Conservation (phyloP, 2,888 invertebrate genomes). For the Augiades crinisus region DNA sequence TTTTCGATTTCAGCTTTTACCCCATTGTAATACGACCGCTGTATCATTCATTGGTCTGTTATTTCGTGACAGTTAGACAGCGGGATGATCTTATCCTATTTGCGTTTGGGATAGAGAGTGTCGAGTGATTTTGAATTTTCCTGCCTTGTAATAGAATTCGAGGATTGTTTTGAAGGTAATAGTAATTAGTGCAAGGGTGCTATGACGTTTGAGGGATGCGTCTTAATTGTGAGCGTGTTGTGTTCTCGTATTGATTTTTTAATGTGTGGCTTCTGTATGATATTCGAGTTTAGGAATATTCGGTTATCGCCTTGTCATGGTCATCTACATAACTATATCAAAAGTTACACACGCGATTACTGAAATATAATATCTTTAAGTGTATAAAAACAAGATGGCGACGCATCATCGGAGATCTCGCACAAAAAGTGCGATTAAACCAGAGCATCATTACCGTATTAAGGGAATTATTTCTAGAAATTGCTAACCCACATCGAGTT, state of each 20-base stretch:
- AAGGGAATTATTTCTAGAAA: conserved; percentile 68
- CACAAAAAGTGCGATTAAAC: conserved; percentile 16
- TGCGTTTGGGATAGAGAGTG: conserved; percentile 31
- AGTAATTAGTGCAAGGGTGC: conserved; percentile 39
- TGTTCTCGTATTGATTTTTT: conserved; percentile 71
- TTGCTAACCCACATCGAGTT: conserved; percentile 67
- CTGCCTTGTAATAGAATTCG: conserved; percentile 32
- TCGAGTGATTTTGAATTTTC: conserved; percentile 39
- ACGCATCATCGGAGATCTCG: conserved; percentile 4
- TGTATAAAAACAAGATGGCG: conserved; percentile 17
- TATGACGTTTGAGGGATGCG: conserved; percentile 75
- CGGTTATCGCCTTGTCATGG: too few species aligned
- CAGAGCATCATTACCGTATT: conserved; percentile 36
- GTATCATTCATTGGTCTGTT: conserved; percentile 15
- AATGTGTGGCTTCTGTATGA: conserved; percentile 52
- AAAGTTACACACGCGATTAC: too few species aligned
- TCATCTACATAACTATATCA: too few species aligned
- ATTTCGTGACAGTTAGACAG: conserved; percentile 21
- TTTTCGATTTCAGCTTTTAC: conserved; percentile 37
- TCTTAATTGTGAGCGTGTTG: conserved; percentile 73
- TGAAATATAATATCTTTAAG: too few species aligned
- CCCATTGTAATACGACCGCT: conserved; percentile 19
- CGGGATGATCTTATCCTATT: conserved; percentile 30
- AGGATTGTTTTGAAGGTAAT: conserved; percentile 24
- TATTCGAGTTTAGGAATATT: conserved; percentile 7